Percentiles rank a stretch among this genome's conserved stretches.
Conservation (phyloP, 2,797 vertebrate genomes). For the Amniataba percoides region DNA sequence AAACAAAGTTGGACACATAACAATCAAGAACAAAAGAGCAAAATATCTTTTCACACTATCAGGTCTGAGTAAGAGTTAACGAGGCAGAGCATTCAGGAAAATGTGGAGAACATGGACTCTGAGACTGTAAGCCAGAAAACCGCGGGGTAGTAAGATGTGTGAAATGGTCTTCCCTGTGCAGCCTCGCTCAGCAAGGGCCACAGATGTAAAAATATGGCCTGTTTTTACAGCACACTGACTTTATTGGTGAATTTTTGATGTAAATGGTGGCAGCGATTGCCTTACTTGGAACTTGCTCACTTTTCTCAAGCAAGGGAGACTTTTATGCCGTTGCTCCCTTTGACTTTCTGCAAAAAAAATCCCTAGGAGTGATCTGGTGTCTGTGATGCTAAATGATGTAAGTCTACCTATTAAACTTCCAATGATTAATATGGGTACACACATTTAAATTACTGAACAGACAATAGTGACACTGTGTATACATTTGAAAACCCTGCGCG, state of each 20-base stretch:
- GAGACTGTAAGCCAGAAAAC: conserved; percentile 71
- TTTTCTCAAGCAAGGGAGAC: conserved; percentile 43
- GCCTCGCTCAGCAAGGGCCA: conserved; percentile 70
- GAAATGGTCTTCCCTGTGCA: conserved; percentile 74
- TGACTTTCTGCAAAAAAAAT: conserved; percentile 43
- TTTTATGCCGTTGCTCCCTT: conserved; percentile 15
- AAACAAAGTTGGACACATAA: conserved; percentile 70
- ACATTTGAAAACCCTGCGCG: conserved; percentile 56
- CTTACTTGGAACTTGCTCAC: conserved; percentile 41
- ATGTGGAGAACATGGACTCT: conserved; percentile 68
- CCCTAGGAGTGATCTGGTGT: conserved; percentile 27
- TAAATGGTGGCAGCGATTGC: conserved; percentile 46
- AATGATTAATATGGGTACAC: conserved; percentile 54
- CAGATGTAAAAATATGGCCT: conserved; percentile 78
- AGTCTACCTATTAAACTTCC: conserved; percentile 50
- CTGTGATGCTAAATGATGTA: conserved; percentile 44
- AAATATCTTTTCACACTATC: conserved; percentile 74
- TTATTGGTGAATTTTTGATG: conserved; percentile 68
- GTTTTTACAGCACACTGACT: conserved; percentile 76
- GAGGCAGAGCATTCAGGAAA: conserved; percentile 72
- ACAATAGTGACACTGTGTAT: conserved; percentile 51
- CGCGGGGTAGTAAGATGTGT: conserved; percentile 77
- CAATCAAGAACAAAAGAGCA: conserved; percentile 49
- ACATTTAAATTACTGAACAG: conserved; percentile 56
- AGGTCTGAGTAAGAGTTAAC: conserved; percentile 80